Evolutionary conservation across 2,797 vertebrate genomes (phyloP), one percentile per base, ranked within the genome.

Genomic region (Poliocrania exsul): DNA sequence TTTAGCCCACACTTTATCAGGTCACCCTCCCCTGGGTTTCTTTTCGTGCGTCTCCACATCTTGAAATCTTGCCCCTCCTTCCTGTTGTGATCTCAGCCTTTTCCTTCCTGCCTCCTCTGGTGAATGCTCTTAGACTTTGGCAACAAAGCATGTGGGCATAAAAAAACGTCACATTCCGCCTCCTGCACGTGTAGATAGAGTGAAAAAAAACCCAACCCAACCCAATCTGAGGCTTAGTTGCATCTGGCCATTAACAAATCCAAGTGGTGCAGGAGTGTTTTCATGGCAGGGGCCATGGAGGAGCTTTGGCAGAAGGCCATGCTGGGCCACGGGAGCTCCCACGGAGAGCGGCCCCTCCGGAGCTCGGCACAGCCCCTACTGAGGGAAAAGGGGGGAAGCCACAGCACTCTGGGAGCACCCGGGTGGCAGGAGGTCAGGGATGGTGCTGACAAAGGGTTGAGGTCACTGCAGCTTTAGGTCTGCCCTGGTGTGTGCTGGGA

Each of bases 71-170:
- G 67, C 87, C 81, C 74, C 86, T 90, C 70, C 38, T 96, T 96
- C 96, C 95, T 93, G 91, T 71, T 84, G 84, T 79, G 93, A 81
- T 87, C 81, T 74, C 79, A 89, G 88, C 88, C 74, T 90, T 93
- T 94, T 94, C 95, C 95, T 97, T 97, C 94, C 95, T 93, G 84
- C 79, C 42, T 60, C 13, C 33, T 38, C 75, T 70, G 60, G 29
- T 61, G 74, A 37, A 13, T 64, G 37, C 60, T 50, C 5, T 0
- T 54, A 58, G 67, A 40, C 51, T 81, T 50, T 29, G 46, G 33
- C 79, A 81, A 7, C n/a, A 62, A 67, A 82, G 65, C 57, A 56
- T 17, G 38, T 6, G 23, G 60, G 82, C 60, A 79, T 40, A 42
- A 66, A 88, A 88, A 79, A 31, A 31, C 5, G n/a, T 69, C 72